phyloP scores from a whole-genome alignment of 1,140 invertebrate species.

The Aphaenogaster rudis region DNA sequence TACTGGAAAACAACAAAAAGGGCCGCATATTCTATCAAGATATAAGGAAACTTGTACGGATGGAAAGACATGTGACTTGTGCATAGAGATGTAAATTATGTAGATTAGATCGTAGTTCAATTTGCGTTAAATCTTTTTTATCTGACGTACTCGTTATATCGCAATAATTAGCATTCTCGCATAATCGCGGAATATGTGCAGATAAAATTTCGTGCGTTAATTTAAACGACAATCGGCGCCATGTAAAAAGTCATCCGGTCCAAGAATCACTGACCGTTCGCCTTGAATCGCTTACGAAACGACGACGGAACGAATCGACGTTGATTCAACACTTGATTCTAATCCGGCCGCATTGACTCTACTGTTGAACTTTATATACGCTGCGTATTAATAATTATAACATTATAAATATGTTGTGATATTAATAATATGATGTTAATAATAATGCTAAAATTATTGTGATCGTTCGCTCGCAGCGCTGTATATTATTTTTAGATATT shows the following conservation, averaged over 20 bases:
- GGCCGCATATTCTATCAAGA: background rate
- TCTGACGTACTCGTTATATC: background rate
- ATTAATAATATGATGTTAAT: conserved; percentile 34
- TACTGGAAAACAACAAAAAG: background rate
- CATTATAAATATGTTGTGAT: conserved; percentile 5
- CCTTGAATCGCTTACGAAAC: conserved; percentile 22
- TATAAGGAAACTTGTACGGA: background rate
- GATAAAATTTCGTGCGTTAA: background rate
- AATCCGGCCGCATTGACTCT: background rate
- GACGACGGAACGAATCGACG: conserved; percentile 1
- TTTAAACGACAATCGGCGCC: background rate
- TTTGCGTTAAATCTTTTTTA: background rate
- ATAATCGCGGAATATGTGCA: background rate
- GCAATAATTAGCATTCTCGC: background rate
- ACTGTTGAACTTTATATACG: background rate
- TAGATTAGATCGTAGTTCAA: background rate
- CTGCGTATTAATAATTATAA: conserved; percentile 24
- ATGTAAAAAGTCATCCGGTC: background rate
- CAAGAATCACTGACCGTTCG: background rate
- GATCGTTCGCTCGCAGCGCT: background rate
- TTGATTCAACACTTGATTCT: conserved; percentile 5
- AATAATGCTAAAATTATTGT: conserved; percentile 31
- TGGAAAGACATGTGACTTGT: background rate
- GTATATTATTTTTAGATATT: conserved; percentile 23
- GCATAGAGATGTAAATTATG: background rate